A percentile compares a stretch with the other conserved stretches of the same genome.
Evolutionary conservation across 2,113 vertebrate genomes (phyloP).

Genomic region (Colaptes auratus): DNA sequence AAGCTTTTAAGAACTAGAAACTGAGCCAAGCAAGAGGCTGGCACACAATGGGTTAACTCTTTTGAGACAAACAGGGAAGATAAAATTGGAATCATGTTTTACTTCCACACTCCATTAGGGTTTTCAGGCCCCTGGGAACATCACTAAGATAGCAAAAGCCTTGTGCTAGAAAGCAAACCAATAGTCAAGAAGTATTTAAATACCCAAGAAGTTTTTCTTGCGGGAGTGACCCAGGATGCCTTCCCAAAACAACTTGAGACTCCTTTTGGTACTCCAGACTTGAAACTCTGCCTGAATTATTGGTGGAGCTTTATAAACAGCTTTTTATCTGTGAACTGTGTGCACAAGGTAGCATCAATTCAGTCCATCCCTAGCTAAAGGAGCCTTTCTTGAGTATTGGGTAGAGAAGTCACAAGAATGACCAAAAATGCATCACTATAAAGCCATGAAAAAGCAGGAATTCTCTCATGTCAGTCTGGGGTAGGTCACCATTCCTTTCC

Average conservation of each 20-base stretch:
- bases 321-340: background rate
- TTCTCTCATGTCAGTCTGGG: background rate
- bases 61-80: background rate
- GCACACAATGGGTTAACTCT: conserved; percentile 15
- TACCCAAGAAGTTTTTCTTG: background rate
- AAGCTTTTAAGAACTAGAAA: background rate
- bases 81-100: conserved; percentile 44
- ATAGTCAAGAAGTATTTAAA: background rate
- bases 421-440: background rate
- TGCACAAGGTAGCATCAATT: background rate
- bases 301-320: background rate
- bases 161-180: background rate
- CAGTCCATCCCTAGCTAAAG: background rate
- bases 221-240: background rate
- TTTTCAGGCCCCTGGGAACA: background rate
- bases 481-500: background rate
- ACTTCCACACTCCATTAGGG: conserved; percentile 7
- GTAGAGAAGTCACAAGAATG: background rate
- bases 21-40: background rate
- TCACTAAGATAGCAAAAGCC: background rate
- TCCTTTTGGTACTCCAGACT: background rate
- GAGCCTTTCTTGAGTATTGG: background rate
- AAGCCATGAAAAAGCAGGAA: background rate
- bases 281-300: background rate
- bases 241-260: background rate